phyloP scores from a whole-genome alignment of 2,113 vertebrate genomes.

The Amphilophus citrinellus region DNA sequence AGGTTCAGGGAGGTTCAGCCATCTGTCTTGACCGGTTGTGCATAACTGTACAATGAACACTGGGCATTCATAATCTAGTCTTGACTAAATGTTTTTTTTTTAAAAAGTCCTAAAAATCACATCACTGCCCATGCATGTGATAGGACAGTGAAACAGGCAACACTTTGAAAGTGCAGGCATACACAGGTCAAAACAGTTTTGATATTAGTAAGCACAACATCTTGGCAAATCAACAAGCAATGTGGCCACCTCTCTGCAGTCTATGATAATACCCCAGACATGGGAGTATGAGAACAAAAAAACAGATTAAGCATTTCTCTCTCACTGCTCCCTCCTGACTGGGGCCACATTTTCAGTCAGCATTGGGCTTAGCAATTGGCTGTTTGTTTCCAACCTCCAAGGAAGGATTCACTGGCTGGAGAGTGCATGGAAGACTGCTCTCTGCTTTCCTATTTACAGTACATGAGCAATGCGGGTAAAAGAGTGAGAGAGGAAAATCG shows the following conservation, averaged over 20 bases:
- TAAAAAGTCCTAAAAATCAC: slow-evolving; percentile 7
- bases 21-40: not conserved
- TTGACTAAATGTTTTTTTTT: not conserved
- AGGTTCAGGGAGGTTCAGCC: not conserved
- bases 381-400: slow-evolving; percentile 65
- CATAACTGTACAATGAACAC: not conserved
- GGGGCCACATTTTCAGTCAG: slow-evolving; percentile 54
- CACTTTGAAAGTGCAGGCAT: not conserved
- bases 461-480: slow-evolving; percentile 74
- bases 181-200: slow-evolving; percentile 34
- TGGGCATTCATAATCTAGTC: not conserved
- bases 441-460: slow-evolving; percentile 76
- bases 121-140: not conserved
- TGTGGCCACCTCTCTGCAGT: slow-evolving; percentile 23
- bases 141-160: not conserved
- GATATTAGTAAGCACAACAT: slow-evolving; percentile 20
- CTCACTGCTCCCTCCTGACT: slow-evolving; percentile 26
- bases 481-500: slow-evolving; percentile 77
- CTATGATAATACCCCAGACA: slow-evolving; percentile 26
- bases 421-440: slow-evolving; percentile 65
- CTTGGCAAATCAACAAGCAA: slow-evolving; percentile 50
- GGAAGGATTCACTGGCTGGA: slow-evolving; percentile 70
- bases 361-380: slow-evolving; percentile 61
- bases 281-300: not conserved
- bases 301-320: slow-evolving; percentile 47